Conservation (phyloP, 2,113 vertebrate species). For the Terrapene triunguis region DNA sequence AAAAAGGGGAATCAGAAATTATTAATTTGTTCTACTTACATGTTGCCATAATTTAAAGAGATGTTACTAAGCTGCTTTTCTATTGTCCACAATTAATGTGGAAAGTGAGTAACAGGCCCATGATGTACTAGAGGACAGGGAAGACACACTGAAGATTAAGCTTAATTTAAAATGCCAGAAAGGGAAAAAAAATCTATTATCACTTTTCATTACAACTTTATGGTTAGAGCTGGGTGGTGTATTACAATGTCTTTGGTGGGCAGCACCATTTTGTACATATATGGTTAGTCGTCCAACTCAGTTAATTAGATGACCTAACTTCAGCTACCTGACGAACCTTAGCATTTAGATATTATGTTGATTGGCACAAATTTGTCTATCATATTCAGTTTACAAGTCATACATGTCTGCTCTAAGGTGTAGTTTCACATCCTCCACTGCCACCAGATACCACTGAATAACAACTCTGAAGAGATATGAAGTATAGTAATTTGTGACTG, state of each 20-base stretch:
- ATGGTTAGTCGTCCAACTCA: no score
- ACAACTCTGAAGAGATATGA: no score
- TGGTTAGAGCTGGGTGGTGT: slow-evolving; percentile 12
- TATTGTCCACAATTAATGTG: background rate
- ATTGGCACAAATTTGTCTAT: background rate
- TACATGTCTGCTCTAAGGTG: no score
- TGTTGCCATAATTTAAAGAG: background rate
- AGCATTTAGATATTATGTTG: background rate
- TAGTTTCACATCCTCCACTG: no score
- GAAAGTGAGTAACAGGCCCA: background rate
- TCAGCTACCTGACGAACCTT: background rate
- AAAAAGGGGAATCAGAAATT: background rate
- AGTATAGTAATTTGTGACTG: no score
- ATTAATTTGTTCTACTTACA: background rate
- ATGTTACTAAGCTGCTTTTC: background rate
- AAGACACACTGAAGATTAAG: background rate
- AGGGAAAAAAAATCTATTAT: background rate
- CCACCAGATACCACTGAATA: no score
- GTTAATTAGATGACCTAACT: background rate
- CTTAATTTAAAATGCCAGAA: background rate
- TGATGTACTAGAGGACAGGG: background rate
- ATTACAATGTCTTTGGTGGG: background rate
- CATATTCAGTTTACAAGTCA: no score
- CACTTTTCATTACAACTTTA: background rate
- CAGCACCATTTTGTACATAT: background rate